Conservation (phyloP, 1,140 invertebrate species). For the Drosophila azteca region DNA sequence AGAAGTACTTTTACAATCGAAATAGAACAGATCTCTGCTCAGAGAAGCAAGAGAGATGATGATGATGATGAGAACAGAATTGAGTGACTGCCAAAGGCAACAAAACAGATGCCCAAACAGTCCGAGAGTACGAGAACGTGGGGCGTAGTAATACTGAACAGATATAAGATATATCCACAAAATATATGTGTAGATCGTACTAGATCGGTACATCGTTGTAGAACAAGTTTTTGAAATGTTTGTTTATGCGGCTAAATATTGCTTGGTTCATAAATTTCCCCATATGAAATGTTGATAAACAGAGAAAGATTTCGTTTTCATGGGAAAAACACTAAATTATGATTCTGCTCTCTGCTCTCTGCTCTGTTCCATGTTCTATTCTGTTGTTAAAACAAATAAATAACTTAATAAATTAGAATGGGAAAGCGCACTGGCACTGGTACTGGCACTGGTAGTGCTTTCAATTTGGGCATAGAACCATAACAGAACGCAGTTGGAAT, state of each 20-base stretch:
- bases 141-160: constrained; percentile 37
- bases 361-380: neutral
- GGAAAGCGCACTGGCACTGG: constrained; percentile 1
- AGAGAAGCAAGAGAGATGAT: constrained; percentile 5
- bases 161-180: constrained; percentile 24
- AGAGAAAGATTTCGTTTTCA: constrained; percentile 38
- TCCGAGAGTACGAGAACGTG: constrained; percentile 1
- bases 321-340: constrained; percentile 39
- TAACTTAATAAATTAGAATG: constrained; percentile 47
- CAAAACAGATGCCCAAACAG: constrained; percentile 33
- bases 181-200: constrained; percentile 7
- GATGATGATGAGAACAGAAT: neutral
- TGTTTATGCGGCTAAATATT: constrained; percentile 72
- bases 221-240: constrained; percentile 70
- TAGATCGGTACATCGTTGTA: constrained; percentile 25
- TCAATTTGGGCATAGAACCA: constrained; percentile 67
- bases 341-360: constrained; percentile 28
- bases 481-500: constrained; percentile 42
- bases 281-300: constrained; percentile 62
- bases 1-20: constrained; percentile 6
- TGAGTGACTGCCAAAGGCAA: constrained; percentile 50
- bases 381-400: constrained; percentile 41
- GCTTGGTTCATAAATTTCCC: constrained; percentile 57
- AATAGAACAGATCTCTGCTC: constrained; percentile 19
- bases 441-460: constrained; percentile 33